phyloP scores from a whole-genome alignment of 2,888 invertebrate species.

The Hartigia nigra region DNA sequence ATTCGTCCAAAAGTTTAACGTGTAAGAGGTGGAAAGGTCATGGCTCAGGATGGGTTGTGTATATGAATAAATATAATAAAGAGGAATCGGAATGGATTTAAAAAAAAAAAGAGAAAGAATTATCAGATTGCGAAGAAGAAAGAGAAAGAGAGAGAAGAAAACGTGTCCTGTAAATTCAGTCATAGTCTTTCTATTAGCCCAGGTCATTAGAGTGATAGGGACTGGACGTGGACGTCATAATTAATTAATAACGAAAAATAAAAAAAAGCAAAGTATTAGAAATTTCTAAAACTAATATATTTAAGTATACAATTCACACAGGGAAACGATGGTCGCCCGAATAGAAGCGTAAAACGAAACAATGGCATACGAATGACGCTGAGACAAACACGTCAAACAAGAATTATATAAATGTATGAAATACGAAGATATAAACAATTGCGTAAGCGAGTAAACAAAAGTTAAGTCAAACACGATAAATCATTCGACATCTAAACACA shows the following conservation, averaged over 20 bases:
- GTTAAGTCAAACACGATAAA: not conserved
- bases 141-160: not conserved
- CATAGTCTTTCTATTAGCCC: constrained; percentile 13
- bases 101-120: not conserved
- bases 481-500: not conserved
- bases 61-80: not conserved
- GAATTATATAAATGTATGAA: not conserved
- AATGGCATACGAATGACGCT: not conserved
- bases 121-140: not conserved
- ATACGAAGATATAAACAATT: not conserved
- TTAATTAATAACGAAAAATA: constrained; percentile 2
- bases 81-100: not conserved
- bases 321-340: not conserved
- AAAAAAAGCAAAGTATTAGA: constrained; percentile 8
- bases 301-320: not conserved
- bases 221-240: not conserved
- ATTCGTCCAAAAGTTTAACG: constrained; percentile 1
- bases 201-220: constrained; percentile 14
- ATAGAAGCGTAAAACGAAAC: not conserved
- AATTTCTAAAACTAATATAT: not conserved
- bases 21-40: constrained; percentile 1
- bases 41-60: not conserved
- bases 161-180: not conserved
- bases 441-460: not conserved
- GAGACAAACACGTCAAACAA: not conserved